Base-by-base conservation (phyloP, 1,140 invertebrate species). In the Calycopis cecrops region DNA sequence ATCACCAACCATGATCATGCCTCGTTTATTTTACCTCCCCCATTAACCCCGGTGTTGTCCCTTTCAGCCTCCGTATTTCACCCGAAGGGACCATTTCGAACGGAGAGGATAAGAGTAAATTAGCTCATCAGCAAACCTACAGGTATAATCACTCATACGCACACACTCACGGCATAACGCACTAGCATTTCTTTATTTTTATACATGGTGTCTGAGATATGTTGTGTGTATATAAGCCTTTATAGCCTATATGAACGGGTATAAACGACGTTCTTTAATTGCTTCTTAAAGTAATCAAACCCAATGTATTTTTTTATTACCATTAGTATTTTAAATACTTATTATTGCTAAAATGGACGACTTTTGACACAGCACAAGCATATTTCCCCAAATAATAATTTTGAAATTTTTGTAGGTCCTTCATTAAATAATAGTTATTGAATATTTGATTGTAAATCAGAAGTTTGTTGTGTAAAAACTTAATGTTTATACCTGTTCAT, bases 111-210 rank as follows among this genome's bases (percentile, higher is more conserved):
- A 92, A 92, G 73, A 91, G 89, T 80, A 93, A 92, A 85, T 88
- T 93, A 65, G 91, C 90, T 75, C 93, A 94, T 86, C 93, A 94
- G 73, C 94, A 95, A 89, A 95, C 94, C 33, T 96, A 96, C 89
- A 94, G 92, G 94, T 95, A 89, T 69, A 79, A 73, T 60, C 71
- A 73, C 65, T 65, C 77, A 75, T 76, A 62, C 37, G 70, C 77
- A 79, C 73, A 68, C 70, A 60, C 59, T 67, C 74, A 73, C 67
- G 55, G 67, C 67, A 76, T 69, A 58, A 16, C 59, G 73, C 74
- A 79, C 48, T 50, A 50, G 35, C 28, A 16, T 35, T 50, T 49
- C 12, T 34, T 49, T 34, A 49, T 49, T 34, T 33, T 49, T 12
- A 14, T 16, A 12, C 9, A 42, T 16, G 40, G 40, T 42, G 17